These are phyloP conservation scores for Mya arenaria DNA, from an alignment of 1,140 invertebrate genomes.

Conservation along the genomic window DNA sequence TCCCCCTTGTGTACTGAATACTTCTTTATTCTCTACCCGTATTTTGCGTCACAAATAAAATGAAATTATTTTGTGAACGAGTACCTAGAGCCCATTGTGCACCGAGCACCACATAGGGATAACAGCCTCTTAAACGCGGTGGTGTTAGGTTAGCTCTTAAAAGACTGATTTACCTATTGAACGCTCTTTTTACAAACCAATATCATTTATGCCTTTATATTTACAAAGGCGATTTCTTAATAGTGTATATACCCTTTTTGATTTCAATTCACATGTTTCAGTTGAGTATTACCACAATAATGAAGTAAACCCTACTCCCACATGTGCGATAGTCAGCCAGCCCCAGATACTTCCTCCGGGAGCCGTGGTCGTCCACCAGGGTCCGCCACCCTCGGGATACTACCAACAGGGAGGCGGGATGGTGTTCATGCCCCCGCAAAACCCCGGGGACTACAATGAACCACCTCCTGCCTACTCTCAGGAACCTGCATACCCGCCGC, in stretches of 20 bases:
- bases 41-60: not conserved
- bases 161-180: not conserved
- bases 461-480: no score
- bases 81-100: no score
- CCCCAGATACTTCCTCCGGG: not conserved
- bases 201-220: not conserved
- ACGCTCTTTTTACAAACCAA: not conserved
- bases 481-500: no score
- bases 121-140: not conserved
- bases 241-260: not conserved
- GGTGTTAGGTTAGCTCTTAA: not conserved
- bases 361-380: not conserved
- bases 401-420: not conserved
- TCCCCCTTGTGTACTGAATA: not conserved
- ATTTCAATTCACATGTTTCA: constrained; percentile 1
- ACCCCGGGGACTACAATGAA: no score
- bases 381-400: not conserved
- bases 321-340: constrained; percentile 2
- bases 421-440: no score
- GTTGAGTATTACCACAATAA: constrained; percentile 40
- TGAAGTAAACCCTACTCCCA: not conserved
- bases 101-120: not conserved
- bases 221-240: not conserved
- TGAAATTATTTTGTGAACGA: no score
- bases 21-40: not conserved